Percentiles rank a stretch among this genome's conserved stretches.
Conservation (phyloP, 1,140 invertebrate species). For the Drosophila asahinai region DNA sequence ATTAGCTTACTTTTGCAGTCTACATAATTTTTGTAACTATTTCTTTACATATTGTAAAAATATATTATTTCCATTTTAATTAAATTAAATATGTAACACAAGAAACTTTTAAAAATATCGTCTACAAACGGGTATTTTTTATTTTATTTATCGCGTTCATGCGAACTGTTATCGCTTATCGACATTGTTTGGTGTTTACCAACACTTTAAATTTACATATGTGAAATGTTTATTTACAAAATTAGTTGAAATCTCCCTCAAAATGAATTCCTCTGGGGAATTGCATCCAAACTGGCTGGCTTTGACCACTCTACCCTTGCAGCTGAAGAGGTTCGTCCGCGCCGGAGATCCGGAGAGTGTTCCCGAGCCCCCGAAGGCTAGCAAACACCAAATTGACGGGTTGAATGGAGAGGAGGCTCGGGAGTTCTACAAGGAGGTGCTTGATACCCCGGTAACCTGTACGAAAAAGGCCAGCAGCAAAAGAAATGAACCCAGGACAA, state of each 20-base stretch:
- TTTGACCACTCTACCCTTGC: slow-evolving; percentile 71
- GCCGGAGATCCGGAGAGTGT: slow-evolving; percentile 31
- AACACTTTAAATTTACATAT: not conserved
- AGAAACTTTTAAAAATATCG: no score
- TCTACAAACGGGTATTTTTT: no score
- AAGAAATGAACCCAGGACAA: not conserved
- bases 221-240: slow-evolving; percentile 31
- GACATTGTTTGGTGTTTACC: not conserved
- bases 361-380: not conserved
- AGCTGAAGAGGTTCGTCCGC: slow-evolving; percentile 70
- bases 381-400: slow-evolving; percentile 38
- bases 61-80: no score
- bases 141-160: not conserved
- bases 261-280: slow-evolving; percentile 66
- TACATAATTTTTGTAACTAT: no score
- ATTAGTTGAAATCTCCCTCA: not conserved
- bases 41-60: no score
- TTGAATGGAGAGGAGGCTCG: slow-evolving; percentile 53
- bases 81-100: no score
- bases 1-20: no score
- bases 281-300: slow-evolving; percentile 82
- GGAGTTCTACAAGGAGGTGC: slow-evolving; percentile 72
- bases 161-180: not conserved
- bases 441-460: slow-evolving; percentile 36
- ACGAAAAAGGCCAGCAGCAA: not conserved